phyloP scores from a whole-genome alignment of 2,888 invertebrate species.

The Amiota minor region DNA sequence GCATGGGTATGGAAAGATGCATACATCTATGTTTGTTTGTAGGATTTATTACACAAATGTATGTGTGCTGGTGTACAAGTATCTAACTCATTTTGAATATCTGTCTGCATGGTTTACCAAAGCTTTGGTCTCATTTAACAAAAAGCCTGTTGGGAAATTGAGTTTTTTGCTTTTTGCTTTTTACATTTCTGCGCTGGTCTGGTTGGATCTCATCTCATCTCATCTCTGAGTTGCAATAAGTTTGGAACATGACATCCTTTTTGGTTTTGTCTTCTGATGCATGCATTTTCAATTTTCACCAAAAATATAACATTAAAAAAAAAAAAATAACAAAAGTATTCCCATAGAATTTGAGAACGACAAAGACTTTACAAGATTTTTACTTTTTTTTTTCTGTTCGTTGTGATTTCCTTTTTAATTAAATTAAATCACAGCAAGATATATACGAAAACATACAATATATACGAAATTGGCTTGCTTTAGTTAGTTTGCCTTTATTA shows the following conservation, averaged over 20 bases:
- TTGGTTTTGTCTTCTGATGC: not conserved
- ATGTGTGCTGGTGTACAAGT: not conserved
- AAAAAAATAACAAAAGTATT: not conserved
- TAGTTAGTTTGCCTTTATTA: no score
- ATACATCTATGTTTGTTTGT: no score
- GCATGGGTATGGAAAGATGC: not conserved
- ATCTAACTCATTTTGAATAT: not conserved
- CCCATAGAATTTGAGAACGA: not conserved
- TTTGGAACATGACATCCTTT: not conserved
- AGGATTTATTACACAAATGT: not conserved
- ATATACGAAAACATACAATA: not conserved
- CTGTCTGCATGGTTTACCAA: constrained; percentile 11
- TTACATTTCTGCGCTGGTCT: not conserved
- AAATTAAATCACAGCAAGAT: not conserved
- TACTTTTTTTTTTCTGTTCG: not conserved
- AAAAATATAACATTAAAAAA: not conserved
- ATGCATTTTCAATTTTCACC: constrained; percentile 14
- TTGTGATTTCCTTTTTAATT: constrained; percentile 10
- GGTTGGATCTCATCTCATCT: not conserved
- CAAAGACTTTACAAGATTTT: not conserved
- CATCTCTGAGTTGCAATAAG: no score
- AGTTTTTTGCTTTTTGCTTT: constrained; percentile 6
- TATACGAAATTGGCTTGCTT: not conserved
- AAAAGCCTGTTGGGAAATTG: constrained; percentile 45
- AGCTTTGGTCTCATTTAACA: constrained; percentile 41